Evolutionary conservation across 2,797 vertebrate genomes (phyloP).

Genomic region (Enteromius radiatus): DNA sequence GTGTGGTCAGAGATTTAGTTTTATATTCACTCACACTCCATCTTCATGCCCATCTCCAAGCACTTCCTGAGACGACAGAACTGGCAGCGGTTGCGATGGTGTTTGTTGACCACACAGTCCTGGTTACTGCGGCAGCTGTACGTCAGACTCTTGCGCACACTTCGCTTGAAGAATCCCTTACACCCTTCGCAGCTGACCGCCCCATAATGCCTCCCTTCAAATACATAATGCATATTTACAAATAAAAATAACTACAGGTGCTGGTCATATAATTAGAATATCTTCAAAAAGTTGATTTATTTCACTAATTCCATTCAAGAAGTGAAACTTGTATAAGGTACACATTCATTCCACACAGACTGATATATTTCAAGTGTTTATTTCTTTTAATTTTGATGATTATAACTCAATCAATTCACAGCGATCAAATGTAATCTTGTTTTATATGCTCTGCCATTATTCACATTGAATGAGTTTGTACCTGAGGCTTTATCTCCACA

Average conservation of each 20-base stretch:
- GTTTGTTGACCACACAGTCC: conserved; percentile 98
- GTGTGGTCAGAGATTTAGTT: not conserved
- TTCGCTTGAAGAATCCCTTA: conserved; percentile 99
- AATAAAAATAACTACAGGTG: too few species aligned
- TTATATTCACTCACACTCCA: conserved; percentile 89
- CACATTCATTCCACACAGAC: too few species aligned
- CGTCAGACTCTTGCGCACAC: conserved; percentile 94
- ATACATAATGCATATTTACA: not conserved
- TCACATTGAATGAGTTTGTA: conserved; percentile 63
- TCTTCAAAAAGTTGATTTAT: too few species aligned
- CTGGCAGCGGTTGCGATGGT: conserved; percentile 98
- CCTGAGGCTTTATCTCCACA: conserved; percentile 99
- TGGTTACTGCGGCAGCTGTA: conserved; percentile 98
- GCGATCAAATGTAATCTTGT: not conserved
- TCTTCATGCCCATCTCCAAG: conserved; percentile 98
- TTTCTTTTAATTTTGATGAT: too few species aligned
- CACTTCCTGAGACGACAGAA: conserved; percentile 96
- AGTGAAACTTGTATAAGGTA: too few species aligned
- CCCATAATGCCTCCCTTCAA: conserved; percentile 95
- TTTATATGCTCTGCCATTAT: not conserved
- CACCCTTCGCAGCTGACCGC: conserved; percentile 98
- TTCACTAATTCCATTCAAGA: too few species aligned
- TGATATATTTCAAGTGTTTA: too few species aligned
- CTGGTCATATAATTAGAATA: too few species aligned
- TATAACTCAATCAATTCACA: too few species aligned